These are phyloP conservation scores for Formica aserva DNA, from an alignment of 2,888 invertebrate species.

Conservation along the genomic window DNA sequence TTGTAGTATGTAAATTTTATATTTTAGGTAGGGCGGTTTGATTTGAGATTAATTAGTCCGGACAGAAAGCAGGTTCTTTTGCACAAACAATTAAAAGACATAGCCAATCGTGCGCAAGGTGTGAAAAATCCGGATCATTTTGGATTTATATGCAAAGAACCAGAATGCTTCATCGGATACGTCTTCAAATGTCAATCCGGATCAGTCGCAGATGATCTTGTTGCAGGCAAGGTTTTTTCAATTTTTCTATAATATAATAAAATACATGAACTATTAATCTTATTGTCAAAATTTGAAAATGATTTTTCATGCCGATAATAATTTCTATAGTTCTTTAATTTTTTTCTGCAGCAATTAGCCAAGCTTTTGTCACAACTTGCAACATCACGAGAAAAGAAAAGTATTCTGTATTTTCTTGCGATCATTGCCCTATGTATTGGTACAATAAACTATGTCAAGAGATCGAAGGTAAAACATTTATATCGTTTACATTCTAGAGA, in stretches of 20 bases:
- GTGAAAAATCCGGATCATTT: slow-evolving; percentile 94
- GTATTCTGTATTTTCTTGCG: slow-evolving; percentile 93
- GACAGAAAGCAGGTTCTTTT: slow-evolving; percentile 96
- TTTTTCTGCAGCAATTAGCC: slow-evolving; percentile 90
- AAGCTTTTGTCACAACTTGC: slow-evolving; percentile 90
- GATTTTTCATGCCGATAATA: neutral
- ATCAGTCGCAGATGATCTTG: slow-evolving; percentile 93
- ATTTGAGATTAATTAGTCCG: slow-evolving; percentile 96
- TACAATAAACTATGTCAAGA: slow-evolving; percentile 95
- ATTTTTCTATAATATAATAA: slow-evolving; percentile 11
- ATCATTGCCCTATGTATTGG: slow-evolving; percentile 98
- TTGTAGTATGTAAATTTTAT: slow-evolving; percentile 15
- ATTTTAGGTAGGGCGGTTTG: slow-evolving; percentile 92
- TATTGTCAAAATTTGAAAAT: neutral
- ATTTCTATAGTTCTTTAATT: slow-evolving; percentile 19
- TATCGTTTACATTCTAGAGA: neutral
- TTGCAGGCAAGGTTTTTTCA: slow-evolving; percentile 87
- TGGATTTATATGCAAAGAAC: slow-evolving; percentile 97
- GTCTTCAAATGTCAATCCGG: slow-evolving; percentile 96
- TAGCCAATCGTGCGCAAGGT: slow-evolving; percentile 95
- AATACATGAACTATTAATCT: neutral
- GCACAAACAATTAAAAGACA: slow-evolving; percentile 95
- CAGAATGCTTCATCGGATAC: slow-evolving; percentile 92
- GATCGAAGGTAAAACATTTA: slow-evolving; percentile 89
- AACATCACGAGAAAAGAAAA: slow-evolving; percentile 87